These are phyloP conservation scores for Ophion ventricosus DNA, from an alignment of 2,888 invertebrate genomes.

Conservation along the genomic window DNA sequence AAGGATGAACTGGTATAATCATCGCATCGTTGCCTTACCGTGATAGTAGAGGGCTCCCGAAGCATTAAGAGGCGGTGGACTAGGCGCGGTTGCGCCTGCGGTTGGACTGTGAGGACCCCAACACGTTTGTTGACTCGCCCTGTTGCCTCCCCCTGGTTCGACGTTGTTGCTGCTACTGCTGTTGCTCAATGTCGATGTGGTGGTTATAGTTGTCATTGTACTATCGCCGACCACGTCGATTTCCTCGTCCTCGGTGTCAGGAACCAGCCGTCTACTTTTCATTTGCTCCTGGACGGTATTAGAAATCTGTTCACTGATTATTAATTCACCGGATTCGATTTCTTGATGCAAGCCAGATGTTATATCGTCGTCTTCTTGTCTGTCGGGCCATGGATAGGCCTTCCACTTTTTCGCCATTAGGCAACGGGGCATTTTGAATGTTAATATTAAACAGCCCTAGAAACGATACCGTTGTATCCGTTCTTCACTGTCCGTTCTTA, in stretches of 20 bases:
- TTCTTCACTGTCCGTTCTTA: conserved; percentile 29
- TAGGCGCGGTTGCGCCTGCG: conserved; percentile 88
- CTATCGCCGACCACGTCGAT: conserved; percentile 93
- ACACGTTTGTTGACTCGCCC: conserved; percentile 84
- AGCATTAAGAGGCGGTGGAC: conserved; percentile 81
- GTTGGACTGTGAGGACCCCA: conserved; percentile 91
- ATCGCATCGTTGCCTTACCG: conserved; percentile 71
- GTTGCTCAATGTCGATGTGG: conserved; percentile 67
- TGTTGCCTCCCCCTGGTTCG: conserved; percentile 66
- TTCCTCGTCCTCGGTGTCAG: conserved; percentile 86
- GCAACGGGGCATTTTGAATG: conserved; percentile 93
- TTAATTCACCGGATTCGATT: conserved; percentile 48
- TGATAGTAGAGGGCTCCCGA: conserved; percentile 82
- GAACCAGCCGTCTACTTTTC: conserved; percentile 58
- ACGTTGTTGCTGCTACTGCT: conserved; percentile 66
- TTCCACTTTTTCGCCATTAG: conserved; percentile 98
- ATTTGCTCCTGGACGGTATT: conserved; percentile 66
- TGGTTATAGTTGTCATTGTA: conserved; percentile 66
- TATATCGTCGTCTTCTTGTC: conserved; percentile 82
- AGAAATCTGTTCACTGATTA: conserved; percentile 47
- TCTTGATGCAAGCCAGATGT: conserved; percentile 50
- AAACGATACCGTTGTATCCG: not conserved
- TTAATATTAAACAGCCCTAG: conserved; percentile 22
- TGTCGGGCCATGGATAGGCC: conserved; percentile 91
- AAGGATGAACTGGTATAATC: conserved; percentile 51